phyloP scores from a whole-genome alignment of 2,888 invertebrate species.

The Azorinus chamasolen region DNA sequence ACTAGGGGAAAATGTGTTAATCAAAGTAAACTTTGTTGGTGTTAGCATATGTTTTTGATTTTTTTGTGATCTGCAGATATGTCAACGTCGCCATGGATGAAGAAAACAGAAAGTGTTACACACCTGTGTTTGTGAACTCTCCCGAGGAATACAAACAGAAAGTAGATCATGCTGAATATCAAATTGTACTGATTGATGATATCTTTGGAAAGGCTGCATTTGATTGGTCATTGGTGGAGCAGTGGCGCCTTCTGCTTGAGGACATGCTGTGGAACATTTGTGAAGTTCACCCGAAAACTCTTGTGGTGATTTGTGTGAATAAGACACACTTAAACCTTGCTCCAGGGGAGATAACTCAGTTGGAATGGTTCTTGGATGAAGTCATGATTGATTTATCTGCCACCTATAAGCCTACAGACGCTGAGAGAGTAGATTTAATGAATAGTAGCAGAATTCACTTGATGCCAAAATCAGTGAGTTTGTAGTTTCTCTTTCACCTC shows the following conservation, averaged over 20 bases:
- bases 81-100: slow-evolving; percentile 22
- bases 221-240: slow-evolving; percentile 48
- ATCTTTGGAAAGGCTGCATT: slow-evolving; percentile 63
- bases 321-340: slow-evolving; percentile 48
- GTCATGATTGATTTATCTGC: slow-evolving; percentile 34
- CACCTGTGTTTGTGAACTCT: slow-evolving; percentile 47
- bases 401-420: slow-evolving; percentile 17
- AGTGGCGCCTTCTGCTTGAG: slow-evolving; percentile 58
- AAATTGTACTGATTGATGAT: slow-evolving; percentile 67
- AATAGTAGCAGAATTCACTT: background rate
- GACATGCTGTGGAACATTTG: slow-evolving; percentile 42
- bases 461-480: background rate
- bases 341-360: slow-evolving; percentile 43
- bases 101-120: slow-evolving; percentile 31
- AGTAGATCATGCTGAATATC: slow-evolving; percentile 47
- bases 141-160: slow-evolving; percentile 59
- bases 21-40: too few relatives aligned
- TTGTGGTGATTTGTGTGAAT: slow-evolving; percentile 56
- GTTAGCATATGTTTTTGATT: too few relatives aligned
- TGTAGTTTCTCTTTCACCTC: too few relatives aligned
- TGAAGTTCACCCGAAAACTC: slow-evolving; percentile 27
- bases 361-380: slow-evolving; percentile 47
- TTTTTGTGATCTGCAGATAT: slow-evolving; percentile 6
- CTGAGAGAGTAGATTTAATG: slow-evolving; percentile 3
- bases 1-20: too few relatives aligned